Evolutionary conservation across 2,888 invertebrate genomes (phyloP).

Genomic region (Chymomyza amoena): DNA sequence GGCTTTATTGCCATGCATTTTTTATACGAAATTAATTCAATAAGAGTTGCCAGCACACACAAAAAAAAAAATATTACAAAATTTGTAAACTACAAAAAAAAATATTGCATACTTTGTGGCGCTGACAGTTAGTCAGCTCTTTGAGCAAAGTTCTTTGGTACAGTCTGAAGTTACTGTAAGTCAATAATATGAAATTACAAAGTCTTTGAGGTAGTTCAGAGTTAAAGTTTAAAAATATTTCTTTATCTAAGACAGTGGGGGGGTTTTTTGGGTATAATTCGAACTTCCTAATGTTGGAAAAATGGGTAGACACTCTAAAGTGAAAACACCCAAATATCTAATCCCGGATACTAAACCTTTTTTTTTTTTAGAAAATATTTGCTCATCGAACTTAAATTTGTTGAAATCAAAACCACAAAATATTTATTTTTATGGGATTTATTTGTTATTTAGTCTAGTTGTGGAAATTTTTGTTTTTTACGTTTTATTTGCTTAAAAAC

Average conservation of each 20-base stretch:
- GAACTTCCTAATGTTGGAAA: too few relatives aligned
- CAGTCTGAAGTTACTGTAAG: neutral
- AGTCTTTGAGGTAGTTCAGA: neutral
- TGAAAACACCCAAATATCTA: too few relatives aligned
- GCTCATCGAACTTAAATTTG: too few relatives aligned
- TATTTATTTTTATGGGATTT: neutral
- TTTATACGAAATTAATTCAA: conserved; percentile 42
- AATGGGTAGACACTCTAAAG: too few relatives aligned
- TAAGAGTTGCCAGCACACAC: neutral
- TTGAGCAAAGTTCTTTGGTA: neutral
- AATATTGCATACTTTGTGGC: neutral
- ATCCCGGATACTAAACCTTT: too few relatives aligned
- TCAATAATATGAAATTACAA: neutral
- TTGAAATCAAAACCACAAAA: neutral
- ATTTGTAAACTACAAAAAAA: neutral
- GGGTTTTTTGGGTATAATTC: too few relatives aligned
- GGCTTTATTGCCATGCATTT: conserved; percentile 34
- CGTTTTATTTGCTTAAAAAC: neutral
- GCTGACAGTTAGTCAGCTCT: neutral
- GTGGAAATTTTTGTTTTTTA: neutral
- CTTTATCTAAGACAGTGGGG: too few relatives aligned
- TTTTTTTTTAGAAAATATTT: neutral
- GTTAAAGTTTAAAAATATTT: neutral
- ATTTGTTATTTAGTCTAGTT: neutral
- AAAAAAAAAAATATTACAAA: conserved; percentile 7